phyloP scores from a whole-genome alignment of 2,888 invertebrate genomes.

The Dicycla oo region DNA sequence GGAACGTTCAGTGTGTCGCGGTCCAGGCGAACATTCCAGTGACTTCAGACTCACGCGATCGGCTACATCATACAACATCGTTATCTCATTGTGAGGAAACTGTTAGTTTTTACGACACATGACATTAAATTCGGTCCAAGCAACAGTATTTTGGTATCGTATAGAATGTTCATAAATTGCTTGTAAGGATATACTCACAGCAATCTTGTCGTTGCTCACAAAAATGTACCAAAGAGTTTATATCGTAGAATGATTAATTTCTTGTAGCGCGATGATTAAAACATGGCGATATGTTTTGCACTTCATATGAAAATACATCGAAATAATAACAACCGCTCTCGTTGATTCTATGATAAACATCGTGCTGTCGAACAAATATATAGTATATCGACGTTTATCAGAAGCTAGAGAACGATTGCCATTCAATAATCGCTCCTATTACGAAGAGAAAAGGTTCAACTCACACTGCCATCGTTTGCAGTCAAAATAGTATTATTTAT shows the following conservation, averaged over 20 bases:
- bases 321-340: slow-evolving; percentile 28
- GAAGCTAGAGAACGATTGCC: slow-evolving; percentile 43
- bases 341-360: slow-evolving; percentile 51
- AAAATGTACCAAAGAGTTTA: slow-evolving; percentile 88
- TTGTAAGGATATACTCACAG: slow-evolving; percentile 79
- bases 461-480: slow-evolving; percentile 65
- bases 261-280: slow-evolving; percentile 65
- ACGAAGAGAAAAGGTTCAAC: slow-evolving; percentile 38
- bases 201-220: slow-evolving; percentile 87
- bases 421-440: slow-evolving; percentile 55
- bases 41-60: slow-evolving; percentile 58
- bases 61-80: slow-evolving; percentile 45
- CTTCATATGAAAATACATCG: slow-evolving; percentile 30
- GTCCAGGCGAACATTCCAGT: slow-evolving; percentile 86
- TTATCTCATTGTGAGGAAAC: slow-evolving; percentile 51
- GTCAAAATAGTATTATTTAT: slow-evolving; percentile 78
- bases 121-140: slow-evolving; percentile 71
- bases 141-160: slow-evolving; percentile 79
- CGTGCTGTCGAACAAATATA: slow-evolving; percentile 50
- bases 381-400: slow-evolving; percentile 43
- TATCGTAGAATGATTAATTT: slow-evolving; percentile 76
- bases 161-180: slow-evolving; percentile 75
- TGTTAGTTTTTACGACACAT: slow-evolving; percentile 68
- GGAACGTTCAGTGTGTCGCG: slow-evolving; percentile 64
- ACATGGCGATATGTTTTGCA: slow-evolving; percentile 52